Evolutionary conservation across 2,797 vertebrate genomes (phyloP), one percentile per base, ranked within the genome.

Genomic region (Lutjanus argentimaculatus): DNA sequence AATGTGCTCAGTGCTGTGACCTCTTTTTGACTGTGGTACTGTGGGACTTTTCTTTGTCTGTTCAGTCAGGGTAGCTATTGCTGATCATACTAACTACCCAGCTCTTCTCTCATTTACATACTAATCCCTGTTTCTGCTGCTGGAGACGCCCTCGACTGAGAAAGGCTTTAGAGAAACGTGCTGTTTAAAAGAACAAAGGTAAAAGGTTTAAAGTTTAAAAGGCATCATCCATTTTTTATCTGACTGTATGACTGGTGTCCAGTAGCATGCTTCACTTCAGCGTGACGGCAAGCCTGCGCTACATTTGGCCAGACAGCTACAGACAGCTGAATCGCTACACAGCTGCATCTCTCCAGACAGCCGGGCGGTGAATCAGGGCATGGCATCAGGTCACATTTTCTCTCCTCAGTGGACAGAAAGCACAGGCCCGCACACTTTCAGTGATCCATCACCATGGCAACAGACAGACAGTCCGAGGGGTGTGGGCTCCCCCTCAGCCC

Each of bases 401-500:
- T 79, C 84, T 81, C 77, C 59, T 77, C 75, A 2, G 40, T 59
- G 67, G 85, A 88, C 79, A 61, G 42, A 68, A 52, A 75, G 82
- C 45, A 52, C 67, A 70, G 67, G 72, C 75, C 75, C n/a, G 13
- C 69, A 48, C 10, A 58, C 64, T 79, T 77, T 76, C 75, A 63
- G 58, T 59, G 69, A 81, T 75, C 79, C 62, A 63, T 94, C 86
- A 57, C 92, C 88, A 92, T 93, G 90, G 89, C 77, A 91, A 92
- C 90, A 92, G 84, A 84, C 88, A 76, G 87, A 88, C 85, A 25
- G 76, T 85, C 74, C 30, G 45, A 82, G 52, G 77, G 65, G 58
- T 15, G 66, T 69, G 70, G 45, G 67, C 68, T n/a, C 55, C 72
- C 67, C 49, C 70, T 46, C 77, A 67, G 59, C 55, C 53, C 15